These are phyloP conservation scores for Bombus waltoni DNA, from an alignment of 1,140 invertebrate species.

Conservation along the genomic window DNA sequence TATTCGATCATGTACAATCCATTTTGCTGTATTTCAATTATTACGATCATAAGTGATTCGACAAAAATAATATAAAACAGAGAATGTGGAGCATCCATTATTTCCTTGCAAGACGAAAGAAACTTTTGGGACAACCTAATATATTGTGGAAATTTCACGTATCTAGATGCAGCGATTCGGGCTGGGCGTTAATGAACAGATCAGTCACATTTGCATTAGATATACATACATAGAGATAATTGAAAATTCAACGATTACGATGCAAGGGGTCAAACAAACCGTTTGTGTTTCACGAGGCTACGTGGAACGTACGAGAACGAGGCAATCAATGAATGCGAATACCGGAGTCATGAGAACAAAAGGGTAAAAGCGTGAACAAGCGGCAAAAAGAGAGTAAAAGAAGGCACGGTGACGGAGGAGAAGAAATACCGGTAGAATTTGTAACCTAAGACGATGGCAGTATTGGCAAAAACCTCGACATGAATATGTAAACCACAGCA, in stretches of 20 bases:
- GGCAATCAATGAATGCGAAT: not conserved
- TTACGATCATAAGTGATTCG: no score
- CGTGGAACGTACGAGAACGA: no score
- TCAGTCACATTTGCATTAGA: no score
- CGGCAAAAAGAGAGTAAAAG: slow-evolving; percentile 20
- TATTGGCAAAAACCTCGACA: slow-evolving; percentile 21
- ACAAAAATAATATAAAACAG: no score
- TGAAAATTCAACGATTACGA: not conserved
- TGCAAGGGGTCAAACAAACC: not conserved
- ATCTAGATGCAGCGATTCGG: no score
- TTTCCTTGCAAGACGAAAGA: no score
- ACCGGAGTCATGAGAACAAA: not conserved
- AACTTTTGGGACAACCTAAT: no score
- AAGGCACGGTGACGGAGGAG: not conserved
- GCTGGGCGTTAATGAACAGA: no score
- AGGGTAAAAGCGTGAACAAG: slow-evolving; percentile 9
- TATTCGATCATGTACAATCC: no score
- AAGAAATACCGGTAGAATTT: slow-evolving; percentile 34
- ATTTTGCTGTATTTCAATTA: no score
- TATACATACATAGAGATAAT: not conserved
- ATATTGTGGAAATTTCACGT: no score
- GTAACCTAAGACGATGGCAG: slow-evolving; percentile 51
- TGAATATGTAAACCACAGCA: slow-evolving; percentile 43
- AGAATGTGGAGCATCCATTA: no score
- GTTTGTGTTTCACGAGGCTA: not conserved